phyloP scores from a whole-genome alignment of 2,888 invertebrate genomes.

The Caenorhabditis zanzibari region DNA sequence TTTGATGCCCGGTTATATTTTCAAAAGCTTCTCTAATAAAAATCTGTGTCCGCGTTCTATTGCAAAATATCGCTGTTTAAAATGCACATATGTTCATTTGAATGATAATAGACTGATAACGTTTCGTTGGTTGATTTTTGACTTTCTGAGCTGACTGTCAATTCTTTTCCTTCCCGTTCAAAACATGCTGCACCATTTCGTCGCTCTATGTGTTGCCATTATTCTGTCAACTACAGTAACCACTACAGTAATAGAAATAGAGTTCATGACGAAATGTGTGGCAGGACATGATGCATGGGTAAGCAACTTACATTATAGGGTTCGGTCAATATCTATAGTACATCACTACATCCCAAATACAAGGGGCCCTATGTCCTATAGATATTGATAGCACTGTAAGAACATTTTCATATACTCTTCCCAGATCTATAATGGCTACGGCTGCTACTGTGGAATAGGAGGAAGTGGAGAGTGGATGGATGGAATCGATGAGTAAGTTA shows the following conservation, averaged over 20 bases:
- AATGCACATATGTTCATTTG: slow-evolving; percentile 11
- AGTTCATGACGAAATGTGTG: slow-evolving; percentile 51
- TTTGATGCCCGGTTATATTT: too few species aligned
- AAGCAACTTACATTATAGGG: too few species aligned
- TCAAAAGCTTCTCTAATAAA: not conserved
- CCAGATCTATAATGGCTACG: slow-evolving; percentile 56
- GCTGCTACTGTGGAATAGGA: slow-evolving; percentile 58
- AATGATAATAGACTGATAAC: slow-evolving; percentile 19
- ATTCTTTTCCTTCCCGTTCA: slow-evolving; percentile 6
- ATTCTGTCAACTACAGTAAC: not conserved
- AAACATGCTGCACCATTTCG: slow-evolving; percentile 1
- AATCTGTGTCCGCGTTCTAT: not conserved
- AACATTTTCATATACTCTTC: not conserved
- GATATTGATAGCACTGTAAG: too few species aligned
- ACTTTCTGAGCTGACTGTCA: not conserved
- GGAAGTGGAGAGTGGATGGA: slow-evolving; percentile 45
- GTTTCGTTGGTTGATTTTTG: too few species aligned
- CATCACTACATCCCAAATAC: too few species aligned
- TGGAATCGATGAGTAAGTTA: slow-evolving; percentile 44
- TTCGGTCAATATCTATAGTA: too few species aligned
- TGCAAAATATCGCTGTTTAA: too few species aligned
- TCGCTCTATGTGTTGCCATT: not conserved
- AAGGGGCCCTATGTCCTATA: too few species aligned
- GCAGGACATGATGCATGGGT: slow-evolving; percentile 51
- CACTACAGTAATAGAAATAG: slow-evolving; percentile 37